Base-by-base conservation (phyloP, 1,140 invertebrate genomes). In the Matsumurasca onukii region DNA sequence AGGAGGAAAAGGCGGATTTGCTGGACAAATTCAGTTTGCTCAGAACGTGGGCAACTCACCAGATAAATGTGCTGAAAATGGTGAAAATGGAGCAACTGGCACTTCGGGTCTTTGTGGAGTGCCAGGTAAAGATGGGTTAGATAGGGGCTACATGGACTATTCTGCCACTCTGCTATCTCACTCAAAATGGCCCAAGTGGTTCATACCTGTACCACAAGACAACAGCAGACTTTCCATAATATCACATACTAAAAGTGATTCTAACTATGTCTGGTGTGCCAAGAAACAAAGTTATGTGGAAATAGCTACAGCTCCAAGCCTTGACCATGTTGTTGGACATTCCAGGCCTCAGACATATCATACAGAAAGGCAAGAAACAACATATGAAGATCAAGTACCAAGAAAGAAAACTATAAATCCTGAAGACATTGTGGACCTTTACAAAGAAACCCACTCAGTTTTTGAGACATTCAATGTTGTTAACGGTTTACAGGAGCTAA, bases 1-100 rank as follows among this genome's bases (percentile, higher is more conserved):
- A 20, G 71, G 66, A 27, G 71, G 71, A n/a, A 25, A 73, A 66
- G 71, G 71, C 3, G 69, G 71, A 69, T 69, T 66, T 45, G 31
- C 66, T 31, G 71, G 72, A 15, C 57, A 71, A 15, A 71, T 73
- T 25, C 55, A 30, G 24, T 55, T 68, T 39, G 67, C 15, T 27
- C 52, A 67, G 22, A 1, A 31, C n/a, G 27, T 12, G 22, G 12
- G 20, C 30, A 2, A 15, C 13, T n/a, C 3, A 25, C 3, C 5
- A 12, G 3, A 3, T 51, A 22, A 51, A 62, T 31, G 34, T 52
- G 45, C 49, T n/a, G 5, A 70, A 20, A 27, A 62, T 62, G 59
- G 61, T 2, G 13, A 49, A 25, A 63, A 62, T 22, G 66, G 66
- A 45, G 13, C 49, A 13, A 25, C 34, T 22, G 67, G 71, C 1